Conservation (phyloP, 2,888 invertebrate genomes). For the Mystacides longicornis region DNA sequence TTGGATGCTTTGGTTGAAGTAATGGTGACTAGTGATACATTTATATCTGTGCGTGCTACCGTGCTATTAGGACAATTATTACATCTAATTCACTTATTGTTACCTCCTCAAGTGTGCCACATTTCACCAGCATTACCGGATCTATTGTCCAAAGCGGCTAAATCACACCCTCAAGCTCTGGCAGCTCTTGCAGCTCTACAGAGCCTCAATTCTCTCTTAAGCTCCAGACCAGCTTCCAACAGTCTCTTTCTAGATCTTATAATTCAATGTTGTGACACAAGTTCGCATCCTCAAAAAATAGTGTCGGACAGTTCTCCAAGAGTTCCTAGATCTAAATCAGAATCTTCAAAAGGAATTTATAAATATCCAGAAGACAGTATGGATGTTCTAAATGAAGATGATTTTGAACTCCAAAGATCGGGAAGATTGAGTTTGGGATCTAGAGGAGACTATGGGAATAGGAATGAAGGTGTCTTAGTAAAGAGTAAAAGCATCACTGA, state of each 20-base stretch:
- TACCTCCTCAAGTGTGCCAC: constrained; percentile 82
- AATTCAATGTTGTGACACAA: constrained; percentile 51
- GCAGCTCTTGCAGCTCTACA: constrained; percentile 76
- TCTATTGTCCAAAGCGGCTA: constrained; percentile 70
- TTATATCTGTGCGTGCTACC: constrained; percentile 86
- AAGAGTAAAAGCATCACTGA: constrained; percentile 47
- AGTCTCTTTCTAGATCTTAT: constrained; percentile 79
- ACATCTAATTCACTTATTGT: constrained; percentile 74
- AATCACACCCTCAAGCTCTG: constrained; percentile 71
- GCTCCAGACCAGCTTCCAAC: constrained; percentile 71
- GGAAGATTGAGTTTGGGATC: constrained; percentile 44
- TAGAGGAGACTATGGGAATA: constrained; percentile 38
- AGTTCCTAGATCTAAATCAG: constrained; percentile 7
- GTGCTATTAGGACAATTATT: constrained; percentile 83
- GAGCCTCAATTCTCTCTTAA: constrained; percentile 71
- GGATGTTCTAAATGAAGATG: constrained; percentile 42
- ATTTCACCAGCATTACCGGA: constrained; percentile 77
- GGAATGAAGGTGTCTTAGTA: constrained; percentile 43
- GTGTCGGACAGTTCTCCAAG: constrained; percentile 32
- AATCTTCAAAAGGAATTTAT: constrained; percentile 16
- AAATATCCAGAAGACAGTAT: constrained; percentile 38
- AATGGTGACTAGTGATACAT: constrained; percentile 80
- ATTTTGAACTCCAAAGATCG: constrained; percentile 37
- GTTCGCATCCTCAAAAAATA: constrained; percentile 28
- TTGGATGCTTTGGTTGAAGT: constrained; percentile 87